Conservation (phyloP, 2,113 vertebrate genomes). For the Cettia cetti region DNA sequence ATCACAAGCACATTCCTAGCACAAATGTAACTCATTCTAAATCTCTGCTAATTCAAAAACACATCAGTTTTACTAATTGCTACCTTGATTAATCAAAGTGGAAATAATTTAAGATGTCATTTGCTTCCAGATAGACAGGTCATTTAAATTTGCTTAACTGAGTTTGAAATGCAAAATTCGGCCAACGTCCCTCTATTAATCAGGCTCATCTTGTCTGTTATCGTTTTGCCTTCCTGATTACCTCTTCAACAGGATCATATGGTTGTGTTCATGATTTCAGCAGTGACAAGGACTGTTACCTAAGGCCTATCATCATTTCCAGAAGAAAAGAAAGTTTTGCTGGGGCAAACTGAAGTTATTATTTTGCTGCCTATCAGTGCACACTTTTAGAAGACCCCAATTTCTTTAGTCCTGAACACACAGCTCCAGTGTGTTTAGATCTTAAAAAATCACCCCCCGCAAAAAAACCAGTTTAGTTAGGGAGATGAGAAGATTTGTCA, state of each 20-base stretch:
- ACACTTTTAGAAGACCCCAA: background rate
- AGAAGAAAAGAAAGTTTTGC: background rate
- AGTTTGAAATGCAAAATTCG: background rate
- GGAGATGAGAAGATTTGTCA: background rate
- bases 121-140: background rate
- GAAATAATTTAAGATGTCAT: background rate
- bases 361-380: background rate
- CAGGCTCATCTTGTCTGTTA: background rate
- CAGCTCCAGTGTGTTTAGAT: background rate
- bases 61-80: background rate
- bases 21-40: background rate
- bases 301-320: background rate
- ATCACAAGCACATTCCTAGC: background rate
- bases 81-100: slow-evolving; percentile 11
- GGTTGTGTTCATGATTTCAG: background rate
- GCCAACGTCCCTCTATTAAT: background rate
- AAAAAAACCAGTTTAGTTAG: background rate
- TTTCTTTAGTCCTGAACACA: background rate
- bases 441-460: background rate
- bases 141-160: slow-evolving; percentile 8
- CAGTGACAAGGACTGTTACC: background rate
- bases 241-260: background rate
- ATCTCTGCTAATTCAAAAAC: background rate
- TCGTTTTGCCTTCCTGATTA: background rate
- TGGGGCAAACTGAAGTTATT: background rate